These are phyloP conservation scores for Muscicapa comitata DNA, from an alignment of 2,797 vertebrate genomes.

Conservation along the genomic window DNA sequence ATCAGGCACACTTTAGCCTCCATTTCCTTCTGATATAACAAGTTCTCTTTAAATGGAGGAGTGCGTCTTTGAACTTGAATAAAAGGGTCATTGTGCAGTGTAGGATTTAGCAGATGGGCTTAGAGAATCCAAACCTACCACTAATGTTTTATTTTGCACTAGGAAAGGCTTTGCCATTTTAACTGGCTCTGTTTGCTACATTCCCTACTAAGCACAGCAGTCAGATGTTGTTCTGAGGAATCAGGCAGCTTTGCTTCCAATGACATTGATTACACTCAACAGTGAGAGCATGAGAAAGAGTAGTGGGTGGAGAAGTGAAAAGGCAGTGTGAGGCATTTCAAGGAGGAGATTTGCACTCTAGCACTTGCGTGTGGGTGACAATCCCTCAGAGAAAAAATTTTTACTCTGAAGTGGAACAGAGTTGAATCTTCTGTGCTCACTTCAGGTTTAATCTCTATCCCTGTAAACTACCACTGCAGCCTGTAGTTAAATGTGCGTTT, in stretches of 20 bases:
- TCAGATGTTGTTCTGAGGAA: slow-evolving; percentile 47
- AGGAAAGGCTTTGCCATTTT: slow-evolving; percentile 56
- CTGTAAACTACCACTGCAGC: background rate
- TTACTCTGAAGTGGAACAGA: background rate
- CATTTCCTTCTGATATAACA: slow-evolving; percentile 61
- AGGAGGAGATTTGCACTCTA: slow-evolving; percentile 18
- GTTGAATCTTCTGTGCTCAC: background rate
- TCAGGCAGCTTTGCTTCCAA: slow-evolving; percentile 26
- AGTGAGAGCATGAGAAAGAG: slow-evolving; percentile 28
- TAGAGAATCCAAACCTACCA: slow-evolving; percentile 46
- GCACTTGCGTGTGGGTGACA: slow-evolving; percentile 34
- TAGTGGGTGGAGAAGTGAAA: slow-evolving; percentile 42
- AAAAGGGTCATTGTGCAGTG: slow-evolving; percentile 14
- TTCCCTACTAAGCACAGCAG: slow-evolving; percentile 48
- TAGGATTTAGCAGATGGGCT: slow-evolving; percentile 57
- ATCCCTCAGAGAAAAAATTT: slow-evolving; percentile 9
- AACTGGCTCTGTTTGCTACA: slow-evolving; percentile 51
- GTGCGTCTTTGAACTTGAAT: slow-evolving; percentile 58
- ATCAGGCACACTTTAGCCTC: slow-evolving; percentile 8
- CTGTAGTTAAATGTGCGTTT: background rate
- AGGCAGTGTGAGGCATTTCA: slow-evolving; percentile 40
- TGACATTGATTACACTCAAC: slow-evolving; percentile 36
- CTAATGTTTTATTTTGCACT: slow-evolving; percentile 50
- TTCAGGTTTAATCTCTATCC: slow-evolving; percentile 1
- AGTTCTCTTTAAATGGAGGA: slow-evolving; percentile 45